Evolutionary conservation across 2,888 invertebrate species (phyloP), one percentile per base, ranked within the genome.

Genomic region (Tetranychus truncatus): DNA sequence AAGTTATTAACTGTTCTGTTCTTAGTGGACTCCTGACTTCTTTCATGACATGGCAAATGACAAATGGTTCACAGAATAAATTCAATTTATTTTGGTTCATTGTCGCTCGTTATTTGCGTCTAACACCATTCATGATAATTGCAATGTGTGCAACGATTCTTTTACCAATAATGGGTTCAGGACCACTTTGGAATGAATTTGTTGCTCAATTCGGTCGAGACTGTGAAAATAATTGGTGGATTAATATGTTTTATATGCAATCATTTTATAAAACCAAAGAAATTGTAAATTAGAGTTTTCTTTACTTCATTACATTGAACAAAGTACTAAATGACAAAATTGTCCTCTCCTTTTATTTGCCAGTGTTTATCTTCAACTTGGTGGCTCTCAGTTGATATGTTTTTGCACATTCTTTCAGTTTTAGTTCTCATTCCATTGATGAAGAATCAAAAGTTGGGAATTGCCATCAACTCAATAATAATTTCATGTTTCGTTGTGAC

Each of bases 141-240:
- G 45, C 72, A 1, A 73, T 75, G 7, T 66, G 73, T n/a, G n/a
- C 73, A 15, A 72, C 66, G 1, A 45, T 73, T 21, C 20, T 77
- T 1, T n/a, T 77, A 11, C 76, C 77, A 6, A 15, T 66, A 9
- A n/a, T 73, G n/a, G 77, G 74, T 7, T 55, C 69, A 8, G 77
- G 77, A 15, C 77, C 77, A n/a, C 18, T 74, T 75, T 77, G 76
- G 76, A 11, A 76, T 20, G 55, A 73, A 71, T 15, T 45, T 6
- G 69, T 77, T 46, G 55, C 55, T 20, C 55, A 55, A 20, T 15
- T 75, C 2, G 55, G 24, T 1, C n/a, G 75, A 1, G 46, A 65
- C 2, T 77, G 77, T 44, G n/a, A 75, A 15, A 55, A 69, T 6
- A 76, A 77, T 74, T 77, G 77, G 77, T 77, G 77, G 77, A 44